Base-by-base conservation (phyloP, 2,888 invertebrate genomes). In the Pediacus dermestoides region DNA sequence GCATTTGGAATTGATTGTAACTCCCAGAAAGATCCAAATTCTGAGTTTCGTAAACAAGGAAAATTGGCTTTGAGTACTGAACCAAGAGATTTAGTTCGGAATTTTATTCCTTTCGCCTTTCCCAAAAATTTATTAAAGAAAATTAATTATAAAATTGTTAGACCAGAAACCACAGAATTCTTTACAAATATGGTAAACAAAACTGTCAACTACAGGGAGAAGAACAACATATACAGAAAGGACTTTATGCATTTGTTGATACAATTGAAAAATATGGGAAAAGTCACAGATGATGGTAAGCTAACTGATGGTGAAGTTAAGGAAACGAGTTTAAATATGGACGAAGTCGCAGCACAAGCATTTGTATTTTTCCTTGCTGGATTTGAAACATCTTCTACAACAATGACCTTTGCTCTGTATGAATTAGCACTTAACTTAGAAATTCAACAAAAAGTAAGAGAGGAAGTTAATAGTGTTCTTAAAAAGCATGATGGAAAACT, bases 1-100 rank as follows among this genome's bases (percentile, higher is more conserved):
- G 77, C 75, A 8, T 79, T 77, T 55, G 77, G 77, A 15, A 67
- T 78, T 3, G 73, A 77, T 41, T 73, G 74, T 44, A 73, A 77
- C 49, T 72, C 74, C 15, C 70, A 77, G 34, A 67, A 69, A 34
- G 68, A 74, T 57, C 65, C 72, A 0, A 63, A 74, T 41, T 71
- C 74, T 0, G 71, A 74, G 40, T 77, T 78, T 55, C 35, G 50
- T 26, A 30, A 46, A 18, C 52, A 50, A 21, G 57, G 56, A 0
- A 39, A 54, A 51, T 37, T 32, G 54, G 8, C 44, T 27, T 43
- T 42, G 21, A n/a, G n/a, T n/a, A n/a, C n/a, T n/a, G n/a, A n/a
- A n/a, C n/a, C n/a, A n/a, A 74, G n/a, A n/a, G n/a, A n/a, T n/a
- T n/a, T n/a, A n/a, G n/a, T n/a, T n/a, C n/a, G 1, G 64, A 70